A percentile compares a stretch with the other conserved stretches of the same genome.
Evolutionary conservation across 2,797 vertebrate genomes (phyloP).

Genomic region (Pelobates cultripes): DNA sequence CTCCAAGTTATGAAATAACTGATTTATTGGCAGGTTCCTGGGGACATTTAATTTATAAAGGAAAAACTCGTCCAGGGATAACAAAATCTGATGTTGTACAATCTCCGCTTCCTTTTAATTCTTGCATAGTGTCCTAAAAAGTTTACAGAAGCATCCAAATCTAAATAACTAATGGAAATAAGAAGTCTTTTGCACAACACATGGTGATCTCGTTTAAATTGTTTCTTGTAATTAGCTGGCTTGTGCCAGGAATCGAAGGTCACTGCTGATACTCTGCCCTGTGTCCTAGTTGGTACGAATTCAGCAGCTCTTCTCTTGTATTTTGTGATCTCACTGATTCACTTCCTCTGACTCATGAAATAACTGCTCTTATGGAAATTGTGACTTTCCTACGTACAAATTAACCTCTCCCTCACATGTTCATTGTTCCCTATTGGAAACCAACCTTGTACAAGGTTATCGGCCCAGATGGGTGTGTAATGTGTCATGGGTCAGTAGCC

Average conservation of each 20-base stretch:
- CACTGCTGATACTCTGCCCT: conserved; percentile 11
- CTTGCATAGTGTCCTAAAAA: neutral
- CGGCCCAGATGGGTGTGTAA: too few relatives aligned
- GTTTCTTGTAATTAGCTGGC: neutral
- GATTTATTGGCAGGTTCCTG: too few relatives aligned
- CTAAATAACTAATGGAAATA: neutral
- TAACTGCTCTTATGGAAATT: conserved; percentile 13
- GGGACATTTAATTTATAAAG: too few relatives aligned
- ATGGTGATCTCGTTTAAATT: neutral
- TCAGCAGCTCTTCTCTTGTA: conserved; percentile 5
- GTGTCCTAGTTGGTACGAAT: conserved; percentile 23
- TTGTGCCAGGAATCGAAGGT: neutral
- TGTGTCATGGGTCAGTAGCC: too few relatives aligned
- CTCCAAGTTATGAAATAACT: too few relatives aligned
- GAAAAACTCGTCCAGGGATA: too few relatives aligned
- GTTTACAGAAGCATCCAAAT: conserved; percentile 28
- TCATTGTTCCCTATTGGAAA: conserved; percentile 4
- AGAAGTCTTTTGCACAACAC: too few relatives aligned
- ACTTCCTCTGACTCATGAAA: conserved; percentile 30
- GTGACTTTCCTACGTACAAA: neutral
- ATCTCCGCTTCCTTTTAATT: conserved; percentile 2
- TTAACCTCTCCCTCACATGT: conserved; percentile 4
- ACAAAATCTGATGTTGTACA: neutral
- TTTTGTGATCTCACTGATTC: conserved; percentile 11
- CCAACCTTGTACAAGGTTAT: too few relatives aligned